Conservation (phyloP, 2,113 vertebrate species). For the Prochilodus magdalenae region DNA sequence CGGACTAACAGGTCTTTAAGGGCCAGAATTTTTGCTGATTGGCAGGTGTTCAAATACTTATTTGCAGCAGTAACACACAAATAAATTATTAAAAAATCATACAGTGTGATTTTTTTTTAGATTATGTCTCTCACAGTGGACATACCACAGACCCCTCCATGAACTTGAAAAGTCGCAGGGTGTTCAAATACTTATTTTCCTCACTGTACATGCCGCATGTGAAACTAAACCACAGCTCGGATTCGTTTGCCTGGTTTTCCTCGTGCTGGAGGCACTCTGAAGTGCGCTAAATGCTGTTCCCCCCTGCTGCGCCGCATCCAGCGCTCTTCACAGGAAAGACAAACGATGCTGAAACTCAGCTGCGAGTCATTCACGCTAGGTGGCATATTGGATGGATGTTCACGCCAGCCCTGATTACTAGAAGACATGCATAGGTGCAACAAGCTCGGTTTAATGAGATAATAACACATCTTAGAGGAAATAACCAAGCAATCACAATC, state of each 20-base stretch:
- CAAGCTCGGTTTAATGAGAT: conserved; percentile 20
- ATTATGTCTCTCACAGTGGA: too few species aligned
- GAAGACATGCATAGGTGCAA: neutral
- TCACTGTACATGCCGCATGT: too few species aligned
- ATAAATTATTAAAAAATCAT: too few species aligned
- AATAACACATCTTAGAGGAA: conserved; percentile 12
- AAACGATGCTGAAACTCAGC: neutral
- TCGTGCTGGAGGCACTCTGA: neutral
- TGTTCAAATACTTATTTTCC: too few species aligned
- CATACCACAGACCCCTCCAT: too few species aligned
- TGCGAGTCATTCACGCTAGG: neutral
- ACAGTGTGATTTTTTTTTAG: too few species aligned
- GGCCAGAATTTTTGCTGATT: too few species aligned
- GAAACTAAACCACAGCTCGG: neutral
- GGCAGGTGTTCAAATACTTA: too few species aligned
- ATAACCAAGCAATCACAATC: conserved; percentile 19
- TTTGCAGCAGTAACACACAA: too few species aligned
- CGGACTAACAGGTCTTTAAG: too few species aligned
- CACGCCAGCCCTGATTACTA: conserved; percentile 14
- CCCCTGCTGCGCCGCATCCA: neutral
- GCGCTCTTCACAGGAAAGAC: neutral
- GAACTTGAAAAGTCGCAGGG: too few species aligned
- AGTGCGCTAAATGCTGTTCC: neutral
- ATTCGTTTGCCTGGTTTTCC: neutral
- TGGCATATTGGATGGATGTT: conserved; percentile 1